Percentiles rank a stretch among this genome's conserved stretches.
Conservation (phyloP, 2,113 vertebrate genomes). For the Charina bottae region DNA sequence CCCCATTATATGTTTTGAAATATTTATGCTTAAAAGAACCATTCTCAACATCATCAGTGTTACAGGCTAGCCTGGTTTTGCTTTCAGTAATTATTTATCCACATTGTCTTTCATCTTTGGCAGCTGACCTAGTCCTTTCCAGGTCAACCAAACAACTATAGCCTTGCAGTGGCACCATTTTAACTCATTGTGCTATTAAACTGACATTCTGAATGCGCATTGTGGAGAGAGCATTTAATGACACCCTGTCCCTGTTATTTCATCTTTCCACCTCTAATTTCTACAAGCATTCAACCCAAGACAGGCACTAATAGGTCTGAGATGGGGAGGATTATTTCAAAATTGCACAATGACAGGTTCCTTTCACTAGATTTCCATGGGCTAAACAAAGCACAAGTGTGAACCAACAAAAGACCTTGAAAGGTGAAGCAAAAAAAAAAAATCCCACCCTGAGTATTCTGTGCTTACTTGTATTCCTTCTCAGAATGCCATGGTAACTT, state of each 20-base stretch:
- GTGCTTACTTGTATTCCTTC: constrained; percentile 1
- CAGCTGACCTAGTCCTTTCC: neutral
- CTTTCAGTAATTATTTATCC: neutral
- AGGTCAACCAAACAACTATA: neutral
- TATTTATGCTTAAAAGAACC: neutral
- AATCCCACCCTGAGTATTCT: neutral
- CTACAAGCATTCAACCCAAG: constrained; percentile 5
- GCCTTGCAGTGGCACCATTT: neutral
- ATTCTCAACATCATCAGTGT: neutral
- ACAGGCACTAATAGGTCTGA: constrained; percentile 19
- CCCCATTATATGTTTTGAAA: neutral
- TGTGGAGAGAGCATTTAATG: neutral
- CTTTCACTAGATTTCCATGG: constrained; percentile 23
- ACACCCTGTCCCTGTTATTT: neutral
- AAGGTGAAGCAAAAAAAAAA: constrained; percentile 3
- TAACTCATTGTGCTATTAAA: constrained; percentile 36
- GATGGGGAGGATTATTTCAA: neutral
- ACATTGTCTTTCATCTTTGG: neutral
- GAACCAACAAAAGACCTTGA: constrained; percentile 21
- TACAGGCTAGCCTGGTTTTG: neutral
- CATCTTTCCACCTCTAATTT: constrained; percentile 12
- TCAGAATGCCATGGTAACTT: constrained; percentile 6
- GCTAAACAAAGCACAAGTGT: constrained; percentile 17
- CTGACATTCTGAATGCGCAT: neutral
- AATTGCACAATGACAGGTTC: constrained; percentile 2